Evolutionary conservation across 2,797 vertebrate species (phyloP), one percentile per base, ranked within the genome.

Genomic region (Channa striata): DNA sequence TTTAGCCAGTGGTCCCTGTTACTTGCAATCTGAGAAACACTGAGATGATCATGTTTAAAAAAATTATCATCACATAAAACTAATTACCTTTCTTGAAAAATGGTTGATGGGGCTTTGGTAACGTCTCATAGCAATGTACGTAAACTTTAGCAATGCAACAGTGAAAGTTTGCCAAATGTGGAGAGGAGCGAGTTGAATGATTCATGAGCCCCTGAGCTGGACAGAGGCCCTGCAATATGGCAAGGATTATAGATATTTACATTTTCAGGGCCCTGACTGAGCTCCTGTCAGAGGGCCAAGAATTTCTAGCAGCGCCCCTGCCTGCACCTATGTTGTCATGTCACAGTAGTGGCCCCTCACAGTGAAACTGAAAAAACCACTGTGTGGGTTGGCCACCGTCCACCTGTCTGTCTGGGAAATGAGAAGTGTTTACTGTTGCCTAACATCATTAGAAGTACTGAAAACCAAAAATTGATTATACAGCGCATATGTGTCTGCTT

Each of bases 181-280:
- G 36, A 50, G 50, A 64, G 46, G n/a, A 47, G n/a, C 66, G 43
- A 34, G 34, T 52, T 78, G 77, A 81, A 71, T 81, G 71, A 80
- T 77, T 76, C 63, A 85, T 68, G 60, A 62, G 63, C 56, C 44
- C 11, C 30, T 52, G 68, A 59, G 48, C 73, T 68, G 51, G 72
- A 84, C 39, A 33, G 46, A 53, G 56, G 44, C 61, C 47, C 36
- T 60, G 23, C 23, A 65, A 76, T 68, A 68, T 62, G 71, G 80
- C 78, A 65, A 42, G 63, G 65, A 82, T 75, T 79, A 84, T 60
- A 51, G 54, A 77, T 76, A 75, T 82, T 81, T 76, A 82, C 74
- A 83, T 63, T 81, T 81, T 75, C 44, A 63, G 47, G 68, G 58
- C 58, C 70, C 71, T 17, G 46, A 64, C 58, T 67, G 72, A 85